These are phyloP conservation scores for Cryptophagus acutangulus DNA, from an alignment of 2,888 invertebrate species.

Conservation along the genomic window DNA sequence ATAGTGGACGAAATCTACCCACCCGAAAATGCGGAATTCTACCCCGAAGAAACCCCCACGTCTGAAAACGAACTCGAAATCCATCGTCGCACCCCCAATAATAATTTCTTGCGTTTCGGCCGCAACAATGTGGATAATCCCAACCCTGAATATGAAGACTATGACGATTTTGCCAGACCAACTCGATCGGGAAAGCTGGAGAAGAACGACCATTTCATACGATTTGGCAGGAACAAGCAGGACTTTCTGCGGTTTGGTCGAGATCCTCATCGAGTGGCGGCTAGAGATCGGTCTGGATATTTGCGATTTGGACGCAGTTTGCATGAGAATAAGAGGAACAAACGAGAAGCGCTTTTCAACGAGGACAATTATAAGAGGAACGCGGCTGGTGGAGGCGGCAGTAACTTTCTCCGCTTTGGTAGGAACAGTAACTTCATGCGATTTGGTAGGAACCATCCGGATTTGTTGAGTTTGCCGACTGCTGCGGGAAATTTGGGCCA, in stretches of 20 bases:
- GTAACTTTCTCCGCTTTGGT: conserved; percentile 33
- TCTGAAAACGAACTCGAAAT: conserved; percentile 23
- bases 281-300: conserved; percentile 19
- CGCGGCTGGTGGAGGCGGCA: conserved; percentile 16
- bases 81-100: conserved; percentile 16
- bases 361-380: conserved; percentile 22
- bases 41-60: conserved; percentile 20
- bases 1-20: conserved; percentile 26
- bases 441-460: conserved; percentile 29
- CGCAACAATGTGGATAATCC: conserved; percentile 14
- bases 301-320: conserved; percentile 28
- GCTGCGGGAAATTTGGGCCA: neutral
- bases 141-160: conserved; percentile 22
- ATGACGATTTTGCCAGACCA: conserved; percentile 27
- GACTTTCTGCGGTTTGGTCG: conserved; percentile 27
- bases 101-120: conserved; percentile 32
- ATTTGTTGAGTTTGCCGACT: neutral
- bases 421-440: conserved; percentile 34
- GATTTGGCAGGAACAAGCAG: conserved; percentile 32
- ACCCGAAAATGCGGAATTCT: conserved; percentile 17
- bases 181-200: conserved; percentile 29
- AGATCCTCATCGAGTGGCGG: conserved; percentile 13
- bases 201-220: conserved; percentile 34
- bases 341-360: conserved; percentile 20
- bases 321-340: conserved; percentile 24